Evolutionary conservation across 2,113 vertebrate species (phyloP), one percentile per base, ranked within the genome.

Genomic region (Connochaetes taurinus): DNA sequence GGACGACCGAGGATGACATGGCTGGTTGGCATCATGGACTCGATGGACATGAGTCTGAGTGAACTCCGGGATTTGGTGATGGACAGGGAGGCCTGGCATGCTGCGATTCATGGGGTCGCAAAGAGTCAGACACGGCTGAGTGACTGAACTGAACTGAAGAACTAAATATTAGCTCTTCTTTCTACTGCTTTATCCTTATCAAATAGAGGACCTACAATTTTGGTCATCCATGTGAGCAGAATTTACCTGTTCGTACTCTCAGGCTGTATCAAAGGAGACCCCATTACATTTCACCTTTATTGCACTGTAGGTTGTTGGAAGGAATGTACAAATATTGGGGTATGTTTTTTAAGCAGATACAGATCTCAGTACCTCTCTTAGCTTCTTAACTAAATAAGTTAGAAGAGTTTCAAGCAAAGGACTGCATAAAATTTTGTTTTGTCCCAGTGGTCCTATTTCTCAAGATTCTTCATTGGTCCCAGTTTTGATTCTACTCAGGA

Each of bases 401-500:
- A 80, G 15, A 43, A 36, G 67, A 86, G 14, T 29, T 86, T 62
- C 58, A 74, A 29, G 7, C 31, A n/a, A 78, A 94, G 52, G 50
- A 23, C 90, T n/a, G 53, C 17, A 21, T 0, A 21, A 40, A 40
- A 92, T 25, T 84, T 95, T 19, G 4, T 86, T 62, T 82, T 47
- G 36, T 53, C 17, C n/a, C 36, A 7, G 29, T 55, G 17, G 19
- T 74, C 36, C 25, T 47, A 0, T 53, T 31, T 91, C 21, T 80
- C 13, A 15, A 14, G 47, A 45, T 86, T 36, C 23, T 86, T 89
- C 8, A 3, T 23, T 78, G 16, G 45, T 91, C 82, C 33, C 4
- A 12, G 9, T 80, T 85, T 93, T 45, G 33, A 25, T 94, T 96
- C 84, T 88, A 27, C 27, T 83, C 15, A 53, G 62, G 76, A 82